Conservation (phyloP, 64 coral and sea anemone genomes). For the Exaiptasia diaphana region DNA sequence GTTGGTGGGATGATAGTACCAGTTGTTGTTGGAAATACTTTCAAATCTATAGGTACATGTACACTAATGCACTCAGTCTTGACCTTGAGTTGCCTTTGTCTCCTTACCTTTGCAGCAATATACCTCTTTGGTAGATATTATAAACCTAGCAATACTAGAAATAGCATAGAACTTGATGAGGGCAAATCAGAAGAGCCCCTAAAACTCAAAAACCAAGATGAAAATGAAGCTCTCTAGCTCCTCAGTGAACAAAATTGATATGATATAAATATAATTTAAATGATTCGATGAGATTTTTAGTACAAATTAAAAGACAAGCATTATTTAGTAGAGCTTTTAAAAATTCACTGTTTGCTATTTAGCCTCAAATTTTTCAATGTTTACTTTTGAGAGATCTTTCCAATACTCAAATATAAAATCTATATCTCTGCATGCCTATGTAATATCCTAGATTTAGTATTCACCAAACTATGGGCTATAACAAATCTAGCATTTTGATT, state of each 20-base stretch:
- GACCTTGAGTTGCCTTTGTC: constrained; percentile 9
- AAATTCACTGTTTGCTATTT: no score
- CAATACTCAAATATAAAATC: no score
- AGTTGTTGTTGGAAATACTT: constrained; percentile 57
- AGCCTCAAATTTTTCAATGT: no score
- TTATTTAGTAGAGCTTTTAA: no score
- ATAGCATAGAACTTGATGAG: constrained; percentile 16
- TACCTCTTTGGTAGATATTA: constrained; percentile 8
- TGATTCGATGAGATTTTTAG: no score
- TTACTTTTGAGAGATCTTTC: no score
- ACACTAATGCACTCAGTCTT: constrained; percentile 24
- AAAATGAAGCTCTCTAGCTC: constrained; percentile 38
- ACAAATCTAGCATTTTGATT: no score
- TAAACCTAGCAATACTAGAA: background rate
- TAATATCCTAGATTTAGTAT: no score
- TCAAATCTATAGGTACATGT: constrained; percentile 20
- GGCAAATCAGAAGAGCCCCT: background rate
- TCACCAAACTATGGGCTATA: no score
- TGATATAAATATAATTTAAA: no score
- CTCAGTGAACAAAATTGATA: constrained; percentile 49
- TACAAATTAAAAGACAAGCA: no score
- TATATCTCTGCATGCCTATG: no score
- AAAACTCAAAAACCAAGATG: background rate
- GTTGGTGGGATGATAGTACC: constrained; percentile 87
- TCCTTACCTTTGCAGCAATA: constrained; percentile 19